These are phyloP conservation scores for Leucoraja erinaceus DNA, from an alignment of 2,113 vertebrate species.

Conservation along the genomic window DNA sequence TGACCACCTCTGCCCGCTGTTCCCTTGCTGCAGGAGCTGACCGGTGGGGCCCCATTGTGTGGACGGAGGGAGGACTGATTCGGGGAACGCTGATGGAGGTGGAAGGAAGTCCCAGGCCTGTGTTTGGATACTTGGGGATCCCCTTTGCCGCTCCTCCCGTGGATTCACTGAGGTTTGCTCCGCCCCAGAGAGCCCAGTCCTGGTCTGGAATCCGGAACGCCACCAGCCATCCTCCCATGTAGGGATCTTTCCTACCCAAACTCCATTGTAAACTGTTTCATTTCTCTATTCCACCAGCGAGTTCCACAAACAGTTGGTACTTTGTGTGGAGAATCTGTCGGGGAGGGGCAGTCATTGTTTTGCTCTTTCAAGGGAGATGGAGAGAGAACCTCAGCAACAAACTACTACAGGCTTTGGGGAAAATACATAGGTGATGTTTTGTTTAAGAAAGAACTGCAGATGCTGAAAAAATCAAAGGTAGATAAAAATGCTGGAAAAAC, in stretches of 20 bases:
- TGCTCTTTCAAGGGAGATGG: neutral
- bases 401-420: no score
- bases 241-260: neutral
- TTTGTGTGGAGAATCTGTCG: neutral
- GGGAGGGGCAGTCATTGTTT: neutral
- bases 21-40: neutral
- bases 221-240: neutral
- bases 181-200: neutral
- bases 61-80: neutral
- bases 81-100: neutral
- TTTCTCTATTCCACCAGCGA: neutral
- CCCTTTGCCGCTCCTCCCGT: constrained; percentile 5
- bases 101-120: neutral
- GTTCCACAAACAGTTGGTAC: neutral
- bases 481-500: no score
- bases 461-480: no score
- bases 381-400: no score
- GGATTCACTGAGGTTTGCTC: neutral
- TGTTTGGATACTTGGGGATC: neutral
- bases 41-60: neutral
- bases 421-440: no score
- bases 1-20: neutral
- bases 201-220: neutral
- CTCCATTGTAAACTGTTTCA: neutral
- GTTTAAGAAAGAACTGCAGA: no score